A percentile compares a stretch with the other conserved stretches of the same genome.
phyloP scores from a whole-genome alignment of 1,140 invertebrate genomes.

The Centruroides vittatus region DNA sequence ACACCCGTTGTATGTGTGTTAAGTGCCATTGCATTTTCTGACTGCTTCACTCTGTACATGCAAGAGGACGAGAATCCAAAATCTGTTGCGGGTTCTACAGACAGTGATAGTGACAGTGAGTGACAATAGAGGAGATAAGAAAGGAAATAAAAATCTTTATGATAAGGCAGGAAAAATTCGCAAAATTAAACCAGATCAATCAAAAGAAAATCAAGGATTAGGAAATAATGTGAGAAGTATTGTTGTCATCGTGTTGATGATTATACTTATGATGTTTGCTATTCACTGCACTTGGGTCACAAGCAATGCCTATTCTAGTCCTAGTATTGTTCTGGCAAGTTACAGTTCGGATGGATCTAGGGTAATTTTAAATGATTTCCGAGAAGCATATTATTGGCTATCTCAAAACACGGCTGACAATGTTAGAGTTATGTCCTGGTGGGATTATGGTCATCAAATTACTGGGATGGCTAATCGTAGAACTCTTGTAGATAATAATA shows the following conservation, averaged over 20 bases:
- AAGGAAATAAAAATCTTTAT: constrained; percentile 16
- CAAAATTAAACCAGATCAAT: constrained; percentile 70
- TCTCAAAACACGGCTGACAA: constrained; percentile 95
- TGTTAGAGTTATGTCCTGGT: constrained; percentile 95
- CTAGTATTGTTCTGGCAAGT: constrained; percentile 92
- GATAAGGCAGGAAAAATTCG: constrained; percentile 62
- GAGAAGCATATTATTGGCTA: constrained; percentile 98
- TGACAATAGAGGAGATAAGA: constrained; percentile 27
- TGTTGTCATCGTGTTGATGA: constrained; percentile 73
- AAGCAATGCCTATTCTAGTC: constrained; percentile 94
- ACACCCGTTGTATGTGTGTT: constrained; percentile 97
- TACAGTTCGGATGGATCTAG: constrained; percentile 82
- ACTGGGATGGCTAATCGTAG: constrained; percentile 82
- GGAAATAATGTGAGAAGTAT: constrained; percentile 84
- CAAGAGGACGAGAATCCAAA: constrained; percentile 25
- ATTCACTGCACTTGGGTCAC: constrained; percentile 99
- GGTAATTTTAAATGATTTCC: constrained; percentile 91
- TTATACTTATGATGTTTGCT: constrained; percentile 92
- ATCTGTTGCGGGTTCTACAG: constrained; percentile 7
- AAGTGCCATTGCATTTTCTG: constrained; percentile 88
- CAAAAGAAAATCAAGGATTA: constrained; percentile 49
- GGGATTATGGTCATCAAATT: constrained; percentile 98
- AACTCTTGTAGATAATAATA: constrained; percentile 93
- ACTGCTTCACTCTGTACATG: constrained; percentile 72
- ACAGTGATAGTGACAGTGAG: constrained; percentile 37